These are phyloP conservation scores for Pocota personata DNA, from an alignment of 2,888 invertebrate genomes.

Conservation along the genomic window DNA sequence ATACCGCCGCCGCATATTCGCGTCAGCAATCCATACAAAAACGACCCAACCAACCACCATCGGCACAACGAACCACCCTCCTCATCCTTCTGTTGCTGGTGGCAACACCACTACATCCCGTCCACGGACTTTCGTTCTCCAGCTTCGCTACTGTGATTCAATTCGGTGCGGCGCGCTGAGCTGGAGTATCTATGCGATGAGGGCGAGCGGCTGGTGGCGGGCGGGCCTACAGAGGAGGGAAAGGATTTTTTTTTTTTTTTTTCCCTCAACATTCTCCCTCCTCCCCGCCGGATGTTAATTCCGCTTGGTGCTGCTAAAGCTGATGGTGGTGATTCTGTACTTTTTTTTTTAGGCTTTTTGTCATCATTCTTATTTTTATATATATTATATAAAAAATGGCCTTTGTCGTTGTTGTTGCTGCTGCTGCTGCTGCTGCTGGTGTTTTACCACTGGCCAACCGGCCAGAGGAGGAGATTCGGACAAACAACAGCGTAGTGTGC, in stretches of 20 bases:
- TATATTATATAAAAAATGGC: constrained; percentile 31
- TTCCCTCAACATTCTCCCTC: constrained; percentile 1
- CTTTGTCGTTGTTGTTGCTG: constrained; percentile 38
- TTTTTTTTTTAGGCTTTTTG: constrained; percentile 71
- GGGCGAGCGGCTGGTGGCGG: constrained; percentile 60
- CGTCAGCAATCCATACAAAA: constrained; percentile 71
- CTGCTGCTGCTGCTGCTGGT: constrained; percentile 29
- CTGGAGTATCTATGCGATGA: constrained; percentile 51
- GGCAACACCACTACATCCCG: constrained; percentile 55
- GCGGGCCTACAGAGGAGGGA: constrained; percentile 61
- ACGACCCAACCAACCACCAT: constrained; percentile 70
- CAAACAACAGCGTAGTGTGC: constrained; percentile 56
- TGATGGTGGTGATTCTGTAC: constrained; percentile 72
- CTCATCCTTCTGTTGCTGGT: constrained; percentile 33
- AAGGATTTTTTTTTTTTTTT: constrained; percentile 59
- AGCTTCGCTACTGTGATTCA: constrained; percentile 72
- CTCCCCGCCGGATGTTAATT: constrained; percentile 30
- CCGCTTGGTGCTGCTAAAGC: constrained; percentile 61
- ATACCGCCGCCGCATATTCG: constrained; percentile 73
- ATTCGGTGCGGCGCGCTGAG: constrained; percentile 61
- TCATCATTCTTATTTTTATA: constrained; percentile 71
- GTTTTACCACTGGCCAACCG: constrained; percentile 40
- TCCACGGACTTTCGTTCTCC: constrained; percentile 67
- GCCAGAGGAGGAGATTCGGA: constrained; percentile 59
- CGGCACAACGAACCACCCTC: constrained; percentile 42